A percentile compares a stretch with the other conserved stretches of the same genome.
Evolutionary conservation across 1,140 invertebrate genomes (phyloP).

Genomic region (Mercenaria mercenaria): DNA sequence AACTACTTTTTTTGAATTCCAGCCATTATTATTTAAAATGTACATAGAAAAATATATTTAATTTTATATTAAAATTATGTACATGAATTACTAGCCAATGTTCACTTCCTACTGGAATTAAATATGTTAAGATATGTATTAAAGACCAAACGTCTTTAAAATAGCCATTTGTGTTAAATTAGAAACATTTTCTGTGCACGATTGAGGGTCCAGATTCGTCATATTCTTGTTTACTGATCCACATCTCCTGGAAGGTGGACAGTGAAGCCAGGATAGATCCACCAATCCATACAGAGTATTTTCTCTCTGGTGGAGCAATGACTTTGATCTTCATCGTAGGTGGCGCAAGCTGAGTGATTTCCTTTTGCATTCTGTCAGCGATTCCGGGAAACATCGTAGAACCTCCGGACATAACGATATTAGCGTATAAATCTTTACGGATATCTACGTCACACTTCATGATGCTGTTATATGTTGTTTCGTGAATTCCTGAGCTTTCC

Average conservation of each 20-base stretch:
- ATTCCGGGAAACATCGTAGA: constrained; percentile 82
- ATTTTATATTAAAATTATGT: no score
- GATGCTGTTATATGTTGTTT: constrained; percentile 97
- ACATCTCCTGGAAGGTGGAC: constrained; percentile 90
- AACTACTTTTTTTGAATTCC: no score
- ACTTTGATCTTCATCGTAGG: constrained; percentile 86
- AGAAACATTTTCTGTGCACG: constrained; percentile 98
- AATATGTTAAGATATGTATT: no score
- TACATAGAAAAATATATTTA: no score
- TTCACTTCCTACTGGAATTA: no score
- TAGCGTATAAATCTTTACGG: constrained; percentile 54
- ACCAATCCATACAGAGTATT: constrained; percentile 88
- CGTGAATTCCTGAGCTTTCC: constrained; percentile 69
- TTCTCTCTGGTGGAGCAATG: constrained; percentile 94
- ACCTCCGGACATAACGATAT: constrained; percentile 62
- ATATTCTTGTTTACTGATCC: constrained; percentile 91
- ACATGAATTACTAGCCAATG: no score
- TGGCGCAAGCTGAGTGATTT: constrained; percentile 87
- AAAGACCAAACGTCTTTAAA: no score
- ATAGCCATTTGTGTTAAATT: constrained; percentile 85
- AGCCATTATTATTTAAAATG: no score
- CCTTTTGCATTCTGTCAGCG: constrained; percentile 86
- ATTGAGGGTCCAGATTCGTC: constrained; percentile 98
- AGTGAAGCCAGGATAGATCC: constrained; percentile 89
- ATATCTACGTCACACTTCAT: constrained; percentile 80